phyloP scores from a whole-genome alignment of 2,797 vertebrate species.

The Acridotheres tristis region DNA sequence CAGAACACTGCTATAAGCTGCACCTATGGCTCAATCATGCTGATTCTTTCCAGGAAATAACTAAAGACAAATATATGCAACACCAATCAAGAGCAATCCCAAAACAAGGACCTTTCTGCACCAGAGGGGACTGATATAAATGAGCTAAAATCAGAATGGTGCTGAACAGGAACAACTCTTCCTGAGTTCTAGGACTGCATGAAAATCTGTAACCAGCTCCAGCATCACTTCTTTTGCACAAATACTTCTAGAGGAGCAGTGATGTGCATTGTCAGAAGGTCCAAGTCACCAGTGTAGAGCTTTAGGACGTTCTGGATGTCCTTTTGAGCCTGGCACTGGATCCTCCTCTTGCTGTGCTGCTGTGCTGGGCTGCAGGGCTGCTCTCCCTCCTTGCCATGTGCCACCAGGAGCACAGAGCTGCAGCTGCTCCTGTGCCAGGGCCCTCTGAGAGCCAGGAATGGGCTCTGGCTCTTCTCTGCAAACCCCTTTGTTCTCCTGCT shows the following conservation, averaged over 20 bases:
- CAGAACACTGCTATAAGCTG: not conserved
- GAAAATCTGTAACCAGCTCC: not conserved
- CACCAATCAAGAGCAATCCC: not conserved
- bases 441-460: not conserved
- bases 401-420: not conserved
- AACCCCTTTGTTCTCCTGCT: not conserved
- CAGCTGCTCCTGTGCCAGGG: conserved; percentile 19
- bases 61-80: not conserved
- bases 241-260: not conserved
- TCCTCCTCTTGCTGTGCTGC: rapidly evolving
- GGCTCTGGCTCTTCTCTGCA: not conserved
- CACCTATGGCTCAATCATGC: not conserved
- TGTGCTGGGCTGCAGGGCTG: not conserved
- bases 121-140: not conserved
- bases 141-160: not conserved
- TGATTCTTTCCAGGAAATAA: not conserved
- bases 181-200: not conserved
- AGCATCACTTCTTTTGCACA: not conserved
- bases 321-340: rapidly evolving
- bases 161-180: not conserved
- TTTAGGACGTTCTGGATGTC: not conserved
- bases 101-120: not conserved
- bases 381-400: not conserved
- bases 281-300: not conserved
- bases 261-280: conserved; percentile 6